Conservation (phyloP, 2,113 vertebrate species). For the Centrocercus urophasianus region DNA sequence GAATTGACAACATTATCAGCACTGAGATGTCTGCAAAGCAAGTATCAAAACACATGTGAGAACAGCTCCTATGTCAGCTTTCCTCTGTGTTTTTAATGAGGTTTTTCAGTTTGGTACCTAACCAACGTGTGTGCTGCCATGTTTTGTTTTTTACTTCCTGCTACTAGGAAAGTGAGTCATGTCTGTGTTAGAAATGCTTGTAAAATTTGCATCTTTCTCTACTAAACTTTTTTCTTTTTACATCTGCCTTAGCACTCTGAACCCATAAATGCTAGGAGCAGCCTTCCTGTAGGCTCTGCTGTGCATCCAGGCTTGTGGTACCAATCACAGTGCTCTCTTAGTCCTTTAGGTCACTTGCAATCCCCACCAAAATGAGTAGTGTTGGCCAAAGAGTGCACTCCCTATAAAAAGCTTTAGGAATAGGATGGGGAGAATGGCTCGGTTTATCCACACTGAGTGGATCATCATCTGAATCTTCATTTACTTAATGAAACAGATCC, state of each 20-base stretch:
- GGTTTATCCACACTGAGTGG: background rate
- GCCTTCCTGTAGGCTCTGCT: background rate
- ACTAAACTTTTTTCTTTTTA: background rate
- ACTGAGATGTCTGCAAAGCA: background rate
- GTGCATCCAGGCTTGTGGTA: background rate
- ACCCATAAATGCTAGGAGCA: background rate
- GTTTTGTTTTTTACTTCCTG: background rate
- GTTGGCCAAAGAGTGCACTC: accelerated
- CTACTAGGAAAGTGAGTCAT: background rate
- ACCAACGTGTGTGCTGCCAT: accelerated
- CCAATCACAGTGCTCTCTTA: background rate
- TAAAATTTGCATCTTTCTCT: background rate
- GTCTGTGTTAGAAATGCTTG: background rate
- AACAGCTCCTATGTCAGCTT: background rate
- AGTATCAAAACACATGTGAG: accelerated
- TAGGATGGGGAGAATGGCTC: background rate
- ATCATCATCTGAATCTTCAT: accelerated
- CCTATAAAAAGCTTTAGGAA: background rate
- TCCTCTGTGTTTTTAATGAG: background rate
- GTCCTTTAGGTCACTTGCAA: background rate
- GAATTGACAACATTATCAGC: accelerated
- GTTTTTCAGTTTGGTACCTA: background rate
- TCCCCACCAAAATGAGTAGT: background rate
- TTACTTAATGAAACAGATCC: background rate
- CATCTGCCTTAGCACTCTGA: background rate